Evolutionary conservation across 2,797 vertebrate genomes (phyloP).

Genomic region (Sebastes iracundus): DNA sequence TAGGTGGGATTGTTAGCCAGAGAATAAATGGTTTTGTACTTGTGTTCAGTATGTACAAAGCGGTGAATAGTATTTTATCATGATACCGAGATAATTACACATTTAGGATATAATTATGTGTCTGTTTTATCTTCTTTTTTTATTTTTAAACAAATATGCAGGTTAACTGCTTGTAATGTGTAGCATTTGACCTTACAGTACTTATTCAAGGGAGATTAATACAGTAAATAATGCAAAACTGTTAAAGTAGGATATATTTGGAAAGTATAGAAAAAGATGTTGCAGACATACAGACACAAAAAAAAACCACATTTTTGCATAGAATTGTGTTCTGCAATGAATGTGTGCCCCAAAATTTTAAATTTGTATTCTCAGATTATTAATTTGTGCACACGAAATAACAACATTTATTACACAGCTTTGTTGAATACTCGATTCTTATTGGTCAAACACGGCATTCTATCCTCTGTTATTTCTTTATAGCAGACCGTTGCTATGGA

Average conservation of each 20-base stretch:
- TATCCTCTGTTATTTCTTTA: no score
- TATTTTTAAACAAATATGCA: not conserved
- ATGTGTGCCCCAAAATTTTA: not conserved
- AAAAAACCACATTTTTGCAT: not conserved
- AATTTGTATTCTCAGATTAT: not conserved
- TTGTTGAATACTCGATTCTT: no score
- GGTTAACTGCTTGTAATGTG: not conserved
- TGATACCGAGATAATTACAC: not conserved
- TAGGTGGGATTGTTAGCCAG: not conserved
- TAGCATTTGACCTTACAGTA: not conserved
- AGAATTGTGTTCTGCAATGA: not conserved
- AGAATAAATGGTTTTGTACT: not conserved
- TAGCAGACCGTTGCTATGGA: no score
- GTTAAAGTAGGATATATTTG: not conserved
- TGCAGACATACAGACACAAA: not conserved
- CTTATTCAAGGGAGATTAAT: not conserved
- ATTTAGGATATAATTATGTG: not conserved
- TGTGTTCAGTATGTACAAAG: not conserved
- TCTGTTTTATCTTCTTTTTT: not conserved
- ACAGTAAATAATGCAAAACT: not conserved
- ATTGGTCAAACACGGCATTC: no score
- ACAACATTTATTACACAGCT: rapidly evolving
- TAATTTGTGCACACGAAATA: no score
- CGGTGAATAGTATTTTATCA: not conserved
- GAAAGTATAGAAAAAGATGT: not conserved